phyloP scores from a whole-genome alignment of 1,140 invertebrate genomes.

The Plectus sambesii region DNA sequence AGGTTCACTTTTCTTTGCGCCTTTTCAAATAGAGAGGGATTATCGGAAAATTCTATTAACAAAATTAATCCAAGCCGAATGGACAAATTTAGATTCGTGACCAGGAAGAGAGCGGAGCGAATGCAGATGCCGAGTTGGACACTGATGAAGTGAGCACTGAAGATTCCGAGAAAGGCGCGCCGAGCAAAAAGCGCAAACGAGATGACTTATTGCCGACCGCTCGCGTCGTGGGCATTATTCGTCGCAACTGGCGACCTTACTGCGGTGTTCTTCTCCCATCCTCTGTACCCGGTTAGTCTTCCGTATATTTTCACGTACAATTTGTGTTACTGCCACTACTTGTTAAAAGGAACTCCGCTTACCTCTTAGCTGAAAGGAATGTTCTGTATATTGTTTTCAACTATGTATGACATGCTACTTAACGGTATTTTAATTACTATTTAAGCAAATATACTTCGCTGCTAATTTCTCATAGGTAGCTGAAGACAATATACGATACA shows the following conservation, averaged over 20 bases:
- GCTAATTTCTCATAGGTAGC: too few relatives aligned
- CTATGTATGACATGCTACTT: too few relatives aligned
- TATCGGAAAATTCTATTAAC: background rate
- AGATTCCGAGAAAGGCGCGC: slow-evolving; percentile 18
- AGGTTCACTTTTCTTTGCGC: too few relatives aligned
- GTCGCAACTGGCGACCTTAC: slow-evolving; percentile 87
- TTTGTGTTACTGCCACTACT: background rate
- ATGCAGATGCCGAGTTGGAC: slow-evolving; percentile 32
- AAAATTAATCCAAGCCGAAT: slow-evolving; percentile 33
- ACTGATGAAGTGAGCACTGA: slow-evolving; percentile 17
- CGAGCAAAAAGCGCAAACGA: slow-evolving; percentile 15
- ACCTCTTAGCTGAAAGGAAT: too few relatives aligned
- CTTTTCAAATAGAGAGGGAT: too few relatives aligned
- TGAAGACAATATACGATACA: too few relatives aligned
- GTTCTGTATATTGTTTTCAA: too few relatives aligned
- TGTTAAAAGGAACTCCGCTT: too few relatives aligned
- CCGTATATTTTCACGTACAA: background rate
- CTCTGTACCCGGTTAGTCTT: slow-evolving; percentile 59
- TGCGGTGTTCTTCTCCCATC: slow-evolving; percentile 76
- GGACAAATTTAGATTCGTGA: slow-evolving; percentile 39
- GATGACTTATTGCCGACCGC: slow-evolving; percentile 61
- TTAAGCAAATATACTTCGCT: too few relatives aligned
- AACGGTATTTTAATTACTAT: too few relatives aligned
- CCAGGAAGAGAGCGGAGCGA: slow-evolving; percentile 34
- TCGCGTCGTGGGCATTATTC: slow-evolving; percentile 81